Conservation (phyloP, 2,113 vertebrate genomes). For the Alethe diademata region DNA sequence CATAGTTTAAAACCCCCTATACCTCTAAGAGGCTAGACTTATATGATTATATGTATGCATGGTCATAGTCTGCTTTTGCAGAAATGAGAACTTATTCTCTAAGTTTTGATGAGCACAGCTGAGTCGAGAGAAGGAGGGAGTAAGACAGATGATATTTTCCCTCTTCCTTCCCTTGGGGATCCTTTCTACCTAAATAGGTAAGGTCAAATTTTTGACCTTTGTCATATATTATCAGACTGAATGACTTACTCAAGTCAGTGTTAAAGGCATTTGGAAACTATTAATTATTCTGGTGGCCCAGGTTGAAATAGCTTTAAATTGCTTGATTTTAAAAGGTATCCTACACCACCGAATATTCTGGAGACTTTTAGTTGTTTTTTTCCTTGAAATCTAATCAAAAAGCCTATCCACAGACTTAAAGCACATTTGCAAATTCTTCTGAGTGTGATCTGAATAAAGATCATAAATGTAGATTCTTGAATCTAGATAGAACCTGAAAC, state of each 20-base stretch:
- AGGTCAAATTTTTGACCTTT: background rate
- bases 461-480: background rate
- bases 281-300: background rate
- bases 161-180: background rate
- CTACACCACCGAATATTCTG: background rate
- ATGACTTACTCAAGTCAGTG: background rate
- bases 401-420: background rate
- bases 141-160: background rate
- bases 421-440: background rate
- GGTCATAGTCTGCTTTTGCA: background rate
- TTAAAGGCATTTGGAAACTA: background rate
- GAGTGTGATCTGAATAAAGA: background rate
- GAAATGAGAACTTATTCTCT: background rate
- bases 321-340: background rate
- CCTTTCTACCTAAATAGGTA: background rate
- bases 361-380: background rate
- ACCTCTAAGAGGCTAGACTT: background rate
- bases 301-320: background rate
- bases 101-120: background rate
- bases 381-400: background rate
- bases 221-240: background rate
- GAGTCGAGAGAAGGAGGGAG: background rate
- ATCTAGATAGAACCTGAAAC: background rate
- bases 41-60: background rate
- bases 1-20: rapidly evolving